Base-by-base conservation (phyloP, 2,888 invertebrate species). In the Timandra comae region DNA sequence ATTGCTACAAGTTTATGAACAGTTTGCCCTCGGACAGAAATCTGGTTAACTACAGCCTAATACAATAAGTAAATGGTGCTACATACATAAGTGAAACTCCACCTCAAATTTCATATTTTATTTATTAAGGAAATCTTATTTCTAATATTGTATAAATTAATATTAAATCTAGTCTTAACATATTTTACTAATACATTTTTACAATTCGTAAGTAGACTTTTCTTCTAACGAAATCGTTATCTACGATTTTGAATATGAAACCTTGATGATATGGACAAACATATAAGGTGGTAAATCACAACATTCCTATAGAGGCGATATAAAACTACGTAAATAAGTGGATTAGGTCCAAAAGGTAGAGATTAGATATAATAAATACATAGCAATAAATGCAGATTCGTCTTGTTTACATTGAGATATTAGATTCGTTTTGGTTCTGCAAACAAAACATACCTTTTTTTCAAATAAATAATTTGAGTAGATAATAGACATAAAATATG, bases 1-100 rank as follows among this genome's bases (percentile, higher is more conserved):
- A 20, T 80, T 94, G 33, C 71, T 97, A 12, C 75, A 89, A 47
- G 86, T 96, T 39, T 97, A 97, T 74, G 89, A 91, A 46, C 86
- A 90, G 29, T 94, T 86, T 58, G 62, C 72, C 39, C 65, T 79
- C 22, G 81, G 81, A 0, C 77, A 78, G 38, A 70, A 70, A 39
- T 72, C 74, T 35, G 56, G 59, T 33, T 76, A 46, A 56, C 7
- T 6, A 29, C 23, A 16, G 1, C 4, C 16, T 16, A 11, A 12
- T 25, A 7, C 16, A 16, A 16, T 16, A 3, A 6, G 16, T 16
- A 6, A 3, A 5, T 16, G 16, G 3, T 16, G 16, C 6, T 16
- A 16, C 6, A n/a, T 10, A 9, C 21, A 30, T 3, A 33, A 38
- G 38, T 33, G 27, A 34, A 10, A 38, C 39, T 19, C 19, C 16